Evolutionary conservation across 2,797 vertebrate species (phyloP).

Genomic region (Ptychadena robeensis): DNA sequence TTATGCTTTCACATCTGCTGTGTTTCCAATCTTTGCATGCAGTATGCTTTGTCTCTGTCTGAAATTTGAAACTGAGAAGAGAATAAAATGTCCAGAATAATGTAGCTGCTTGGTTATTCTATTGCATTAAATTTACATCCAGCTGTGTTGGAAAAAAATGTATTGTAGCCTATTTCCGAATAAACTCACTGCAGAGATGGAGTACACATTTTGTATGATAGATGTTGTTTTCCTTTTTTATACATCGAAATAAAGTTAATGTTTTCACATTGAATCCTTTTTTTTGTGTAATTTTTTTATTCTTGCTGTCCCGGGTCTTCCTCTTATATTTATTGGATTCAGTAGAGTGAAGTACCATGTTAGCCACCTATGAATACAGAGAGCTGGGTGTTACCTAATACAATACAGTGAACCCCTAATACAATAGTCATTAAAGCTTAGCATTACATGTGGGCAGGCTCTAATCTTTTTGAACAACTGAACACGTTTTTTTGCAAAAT

Average conservation of each 20-base stretch:
- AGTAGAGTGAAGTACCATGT: no score
- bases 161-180: conserved; percentile 21
- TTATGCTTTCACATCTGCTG: not conserved
- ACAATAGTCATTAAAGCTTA: no score
- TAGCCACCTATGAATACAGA: no score
- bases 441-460: no score
- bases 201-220: conserved; percentile 17
- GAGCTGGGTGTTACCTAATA: no score
- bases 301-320: no score
- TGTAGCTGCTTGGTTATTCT: conserved; percentile 37
- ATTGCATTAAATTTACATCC: conserved; percentile 42
- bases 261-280: not conserved
- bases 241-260: not conserved
- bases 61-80: conserved; percentile 19
- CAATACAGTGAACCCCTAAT: no score
- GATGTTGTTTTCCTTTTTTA: not conserved
- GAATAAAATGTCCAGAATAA: conserved; percentile 33
- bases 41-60: conserved; percentile 4
- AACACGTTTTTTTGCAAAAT: no score
- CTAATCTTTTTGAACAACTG: no score
- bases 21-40: not conserved
- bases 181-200: not conserved
- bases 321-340: no score
- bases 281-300: not conserved
- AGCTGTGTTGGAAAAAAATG: conserved; percentile 34